phyloP scores from a whole-genome alignment of 1,140 invertebrate species.

The Papilio machaon region DNA sequence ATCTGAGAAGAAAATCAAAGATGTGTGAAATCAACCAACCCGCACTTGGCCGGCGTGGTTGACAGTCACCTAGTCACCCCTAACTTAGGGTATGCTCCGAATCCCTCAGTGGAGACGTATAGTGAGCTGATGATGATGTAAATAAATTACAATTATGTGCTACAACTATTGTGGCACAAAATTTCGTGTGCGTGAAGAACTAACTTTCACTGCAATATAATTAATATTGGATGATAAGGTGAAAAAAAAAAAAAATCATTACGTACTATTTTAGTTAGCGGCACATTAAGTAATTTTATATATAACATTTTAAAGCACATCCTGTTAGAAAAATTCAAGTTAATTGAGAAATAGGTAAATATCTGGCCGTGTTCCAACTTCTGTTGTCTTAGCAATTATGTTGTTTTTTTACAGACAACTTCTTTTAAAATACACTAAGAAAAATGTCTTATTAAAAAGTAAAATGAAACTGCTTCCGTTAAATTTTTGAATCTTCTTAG shows the following conservation, averaged over 20 bases:
- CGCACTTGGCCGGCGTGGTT: too few species aligned
- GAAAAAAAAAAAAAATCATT: neutral
- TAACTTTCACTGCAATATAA: too few species aligned
- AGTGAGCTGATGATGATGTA: too few species aligned
- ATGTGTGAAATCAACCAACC: too few species aligned
- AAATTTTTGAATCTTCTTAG: neutral
- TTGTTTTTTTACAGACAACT: neutral
- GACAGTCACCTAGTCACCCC: too few species aligned
- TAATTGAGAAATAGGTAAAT: neutral
- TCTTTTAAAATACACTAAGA: neutral
- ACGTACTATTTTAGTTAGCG: neutral
- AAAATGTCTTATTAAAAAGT: neutral
- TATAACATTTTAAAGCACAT: neutral
- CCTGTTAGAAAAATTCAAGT: neutral
- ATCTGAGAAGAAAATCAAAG: too few species aligned
- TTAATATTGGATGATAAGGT: too few species aligned
- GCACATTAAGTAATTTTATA: neutral
- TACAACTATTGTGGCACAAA: too few species aligned
- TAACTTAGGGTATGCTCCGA: too few species aligned
- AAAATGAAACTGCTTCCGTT: neutral
- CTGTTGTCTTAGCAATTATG: neutral
- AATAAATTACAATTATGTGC: too few species aligned
- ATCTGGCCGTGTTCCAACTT: neutral
- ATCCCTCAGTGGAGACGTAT: too few species aligned
- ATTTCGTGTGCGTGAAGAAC: too few species aligned